Base-by-base conservation (phyloP, 2,888 invertebrate species). In the Ceratothoa steindachneri region DNA sequence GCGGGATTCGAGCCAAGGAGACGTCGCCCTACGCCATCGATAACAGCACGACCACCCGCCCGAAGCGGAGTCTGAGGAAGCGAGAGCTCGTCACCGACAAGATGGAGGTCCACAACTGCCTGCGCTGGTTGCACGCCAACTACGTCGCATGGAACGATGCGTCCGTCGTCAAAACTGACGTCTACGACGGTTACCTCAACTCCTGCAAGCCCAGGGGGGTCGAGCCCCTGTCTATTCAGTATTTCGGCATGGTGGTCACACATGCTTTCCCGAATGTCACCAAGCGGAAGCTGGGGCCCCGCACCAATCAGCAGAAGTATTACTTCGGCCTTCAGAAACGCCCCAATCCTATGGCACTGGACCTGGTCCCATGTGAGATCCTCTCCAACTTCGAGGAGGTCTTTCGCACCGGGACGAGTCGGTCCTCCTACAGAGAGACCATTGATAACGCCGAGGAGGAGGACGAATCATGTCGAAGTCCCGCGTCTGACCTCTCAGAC, bases 1-100 rank as follows among this genome's bases (percentile, higher is more conserved):
- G 79, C n/a, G 79, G 79, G 53, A 79, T 79, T 31, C 75, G 76
- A 30, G 79, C 79, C 19, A 75, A 79, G 60, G 74, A 74, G 27
- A 53, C 67, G 2, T 75, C 75, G 9, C 79, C 79, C 27, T 65
- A 76, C 60, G 79, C 73, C 30, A 72, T 64, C 19, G 79, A 79
- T 30, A 79, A 79, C 66, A 70, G 67, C 52, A 79, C 75, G 65
- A 79, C 79, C 9, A 79, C 76, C 2, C 29, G 79, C 22, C 79
- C 79, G 15, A 79, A 79, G 66, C 66, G 79, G n/a, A 71, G 75
- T 22, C 72, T 75, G 22, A 71, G 79, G 28, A 79, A 79, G 51
- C 51, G 79, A 15, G 79, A 75, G 19, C 22, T 72, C n/a, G 67
- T 71, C 30, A 71, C 75, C 0, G 79, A 79, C 72, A 79, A 79